Evolutionary conservation across 2,113 vertebrate species (phyloP), one percentile per base, ranked within the genome.

Genomic region (Sphaerodactylus townsendi): DNA sequence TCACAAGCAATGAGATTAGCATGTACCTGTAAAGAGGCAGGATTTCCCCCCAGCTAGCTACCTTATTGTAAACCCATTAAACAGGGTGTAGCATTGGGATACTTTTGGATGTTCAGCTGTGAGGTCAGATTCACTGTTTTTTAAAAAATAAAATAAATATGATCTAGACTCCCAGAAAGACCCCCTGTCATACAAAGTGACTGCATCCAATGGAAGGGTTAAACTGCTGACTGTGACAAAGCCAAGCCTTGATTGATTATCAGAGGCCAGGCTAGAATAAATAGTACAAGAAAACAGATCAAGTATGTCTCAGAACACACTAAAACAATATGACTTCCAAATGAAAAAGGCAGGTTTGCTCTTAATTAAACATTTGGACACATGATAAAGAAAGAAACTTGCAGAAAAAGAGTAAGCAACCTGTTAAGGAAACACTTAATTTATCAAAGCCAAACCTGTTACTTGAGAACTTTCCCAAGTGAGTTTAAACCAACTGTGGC

Each of bases 381-480:
- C 15, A 28, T n/a, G 25, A 48, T 19, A 39, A 83, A 30, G 17
- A 53, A 23, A 50, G 23, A 82, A 89, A 78, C 83, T 13, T 81
- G 44, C 41, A 79, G 6, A 56, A 70, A n/a, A 70, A 72, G 3
- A 59, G 50, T 39, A 28, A 56, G 37, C 30, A 23, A n/a, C 28
- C 15, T 46, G 85, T 72, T 86, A 73, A 76, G 87, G 71, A 90
- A 89, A 90, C 88, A 88, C 66, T 84, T 71, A 85, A 87, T 84
- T 89, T 83, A 82, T 85, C 88, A 87, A 78, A 92, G 87, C 50
- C 79, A 89, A 59, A 78, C 81, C 89, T 86, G 79, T 85, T 92
- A 81, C 73, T 78, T 0, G 0, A 81, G 64, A 68, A 33, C 19
- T 1, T 44, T 48, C 23, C 10, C 3, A 65, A 79, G 9, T 23